Percentiles rank a stretch among this genome's conserved stretches.
Evolutionary conservation across 2,888 invertebrate genomes (phyloP).

Genomic region (Malthinus seriepunctatus): DNA sequence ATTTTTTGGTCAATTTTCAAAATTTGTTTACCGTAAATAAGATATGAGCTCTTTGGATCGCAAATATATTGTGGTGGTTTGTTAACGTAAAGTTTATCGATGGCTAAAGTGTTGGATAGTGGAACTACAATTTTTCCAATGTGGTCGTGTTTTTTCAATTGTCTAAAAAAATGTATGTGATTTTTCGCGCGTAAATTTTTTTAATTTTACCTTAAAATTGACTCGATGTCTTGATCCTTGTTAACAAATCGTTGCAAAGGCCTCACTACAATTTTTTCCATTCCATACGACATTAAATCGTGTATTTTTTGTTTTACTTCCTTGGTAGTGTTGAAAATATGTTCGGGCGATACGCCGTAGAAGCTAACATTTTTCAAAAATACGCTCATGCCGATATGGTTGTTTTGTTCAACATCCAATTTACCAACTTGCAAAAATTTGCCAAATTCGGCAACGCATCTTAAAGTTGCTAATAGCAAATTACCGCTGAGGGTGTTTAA

Average conservation of each 20-base stretch:
- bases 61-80: slow-evolving; percentile 49
- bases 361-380: slow-evolving; percentile 80
- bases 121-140: slow-evolving; percentile 49
- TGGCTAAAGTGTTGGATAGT: slow-evolving; percentile 40
- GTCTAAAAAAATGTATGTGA: slow-evolving; percentile 30
- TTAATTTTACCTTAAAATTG: slow-evolving; percentile 63
- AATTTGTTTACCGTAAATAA: slow-evolving; percentile 46
- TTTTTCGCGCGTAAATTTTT: neutral
- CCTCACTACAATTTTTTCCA: slow-evolving; percentile 65
- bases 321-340: slow-evolving; percentile 59
- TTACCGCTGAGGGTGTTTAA: slow-evolving; percentile 90
- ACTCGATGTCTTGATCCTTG: slow-evolving; percentile 65
- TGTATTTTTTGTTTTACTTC: slow-evolving; percentile 62
- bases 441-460: slow-evolving; percentile 65
- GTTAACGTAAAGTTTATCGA: slow-evolving; percentile 47
- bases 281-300: slow-evolving; percentile 64
- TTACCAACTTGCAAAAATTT: slow-evolving; percentile 86
- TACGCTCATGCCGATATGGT: slow-evolving; percentile 68
- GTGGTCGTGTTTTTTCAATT: slow-evolving; percentile 40
- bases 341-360: slow-evolving; percentile 76
- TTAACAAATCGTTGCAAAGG: slow-evolving; percentile 71
- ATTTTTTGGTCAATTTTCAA: neutral
- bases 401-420: slow-evolving; percentile 74
- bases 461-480: slow-evolving; percentile 73
- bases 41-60: slow-evolving; percentile 45